Evolutionary conservation across 2,797 vertebrate species (phyloP).

Genomic region (Jordanella pulchra): DNA sequence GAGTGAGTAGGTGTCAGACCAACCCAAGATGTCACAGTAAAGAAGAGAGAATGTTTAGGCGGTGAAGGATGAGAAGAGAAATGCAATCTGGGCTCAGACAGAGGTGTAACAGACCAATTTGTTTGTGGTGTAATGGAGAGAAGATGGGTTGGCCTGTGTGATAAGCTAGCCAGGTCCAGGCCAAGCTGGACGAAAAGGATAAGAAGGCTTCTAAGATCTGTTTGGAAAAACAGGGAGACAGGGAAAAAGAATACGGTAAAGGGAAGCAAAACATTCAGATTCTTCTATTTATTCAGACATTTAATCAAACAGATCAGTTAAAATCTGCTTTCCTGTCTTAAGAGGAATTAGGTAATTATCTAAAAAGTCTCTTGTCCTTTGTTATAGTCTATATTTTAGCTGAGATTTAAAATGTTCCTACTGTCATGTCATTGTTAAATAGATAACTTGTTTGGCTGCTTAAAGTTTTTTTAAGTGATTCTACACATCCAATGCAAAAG

Average conservation of each 20-base stretch:
- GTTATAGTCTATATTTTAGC: neutral
- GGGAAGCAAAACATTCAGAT: conserved; percentile 21
- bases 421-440: too few relatives aligned
- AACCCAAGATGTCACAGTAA: conserved; percentile 72
- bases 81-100: conserved; percentile 80
- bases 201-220: conserved; percentile 56
- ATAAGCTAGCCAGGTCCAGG: conserved; percentile 64
- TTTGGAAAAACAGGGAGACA: conserved; percentile 57
- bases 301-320: conserved; percentile 14
- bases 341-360: conserved; percentile 15
- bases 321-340: conserved; percentile 33
- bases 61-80: conserved; percentile 78
- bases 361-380: conserved; percentile 5
- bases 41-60: conserved; percentile 72
- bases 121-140: conserved; percentile 78
- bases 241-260: conserved; percentile 28
- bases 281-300: conserved; percentile 31
- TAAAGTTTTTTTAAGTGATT: neutral
- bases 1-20: conserved; percentile 40
- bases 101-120: conserved; percentile 82
- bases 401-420: neutral
- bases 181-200: conserved; percentile 64
- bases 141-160: conserved; percentile 68
- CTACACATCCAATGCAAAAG: too few relatives aligned
- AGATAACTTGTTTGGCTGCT: neutral